phyloP scores from a whole-genome alignment of 1,140 invertebrate species.

The Octopus bimaculoides region DNA sequence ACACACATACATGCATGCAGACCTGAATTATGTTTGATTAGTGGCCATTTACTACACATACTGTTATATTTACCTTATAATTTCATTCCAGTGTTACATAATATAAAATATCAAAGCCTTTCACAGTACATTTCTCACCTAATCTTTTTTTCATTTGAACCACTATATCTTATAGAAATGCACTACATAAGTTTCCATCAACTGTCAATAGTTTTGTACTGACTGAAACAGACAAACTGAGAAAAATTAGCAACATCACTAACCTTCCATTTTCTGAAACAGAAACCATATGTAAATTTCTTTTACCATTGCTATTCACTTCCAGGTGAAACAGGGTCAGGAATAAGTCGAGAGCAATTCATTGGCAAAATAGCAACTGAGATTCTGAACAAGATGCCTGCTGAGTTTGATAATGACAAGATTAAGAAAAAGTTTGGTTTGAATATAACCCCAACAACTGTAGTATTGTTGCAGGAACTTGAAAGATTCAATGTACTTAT shows the following conservation, averaged over 20 bases:
- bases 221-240: too few species aligned
- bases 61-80: too few species aligned
- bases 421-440: conserved; percentile 74
- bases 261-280: too few species aligned
- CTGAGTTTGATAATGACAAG: conserved; percentile 73
- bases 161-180: too few species aligned
- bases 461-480: conserved; percentile 84
- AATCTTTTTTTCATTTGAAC: neutral
- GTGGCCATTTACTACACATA: too few species aligned
- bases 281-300: too few species aligned
- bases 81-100: neutral
- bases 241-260: too few species aligned
- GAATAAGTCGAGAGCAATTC: conserved; percentile 64
- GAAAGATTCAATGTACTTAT: conserved; percentile 82
- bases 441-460: conserved; percentile 74
- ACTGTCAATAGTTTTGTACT: too few species aligned
- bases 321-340: conserved; percentile 44
- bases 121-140: neutral
- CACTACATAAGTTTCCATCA: too few species aligned
- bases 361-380: conserved; percentile 77
- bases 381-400: conserved; percentile 68
- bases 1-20: too few species aligned
- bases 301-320: neutral
- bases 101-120: neutral
- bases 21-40: too few species aligned